Conservation (phyloP, 2,113 vertebrate species). For the Bostrychus sinensis region DNA sequence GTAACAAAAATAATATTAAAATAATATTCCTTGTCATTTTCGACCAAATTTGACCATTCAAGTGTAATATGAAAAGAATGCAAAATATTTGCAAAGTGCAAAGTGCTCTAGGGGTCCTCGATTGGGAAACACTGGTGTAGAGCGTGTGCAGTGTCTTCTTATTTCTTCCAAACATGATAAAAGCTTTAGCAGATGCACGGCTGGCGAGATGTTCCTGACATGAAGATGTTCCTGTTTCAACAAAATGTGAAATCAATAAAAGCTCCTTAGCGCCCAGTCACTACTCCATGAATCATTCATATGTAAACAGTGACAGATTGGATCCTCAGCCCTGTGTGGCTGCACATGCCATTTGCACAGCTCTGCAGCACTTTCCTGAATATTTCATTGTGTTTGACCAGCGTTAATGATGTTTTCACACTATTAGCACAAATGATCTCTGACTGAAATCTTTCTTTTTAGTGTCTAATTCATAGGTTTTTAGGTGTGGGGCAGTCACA, state of each 20-base stretch:
- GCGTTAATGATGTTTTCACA: neutral
- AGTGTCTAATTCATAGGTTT: no score
- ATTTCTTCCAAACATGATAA: neutral
- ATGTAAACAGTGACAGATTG: slow-evolving; percentile 17
- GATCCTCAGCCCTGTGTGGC: neutral
- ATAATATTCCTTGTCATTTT: no score
- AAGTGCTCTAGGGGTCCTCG: no score
- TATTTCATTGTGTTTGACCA: neutral
- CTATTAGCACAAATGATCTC: neutral
- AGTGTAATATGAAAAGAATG: no score
- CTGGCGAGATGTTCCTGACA: slow-evolving; percentile 29
- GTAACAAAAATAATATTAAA: no score
- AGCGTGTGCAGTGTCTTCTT: neutral
- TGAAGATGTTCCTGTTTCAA: slow-evolving; percentile 10
- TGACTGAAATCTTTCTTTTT: no score
- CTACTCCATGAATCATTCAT: slow-evolving; percentile 20
- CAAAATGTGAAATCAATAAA: slow-evolving; percentile 42
- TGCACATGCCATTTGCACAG: neutral
- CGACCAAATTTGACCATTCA: no score
- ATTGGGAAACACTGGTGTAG: no score
- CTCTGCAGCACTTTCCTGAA: neutral
- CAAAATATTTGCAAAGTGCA: no score
- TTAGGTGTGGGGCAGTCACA: no score
- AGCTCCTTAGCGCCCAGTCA: slow-evolving; percentile 22
- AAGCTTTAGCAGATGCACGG: slow-evolving; percentile 22